Evolutionary conservation across 2,113 vertebrate genomes (phyloP).

Genomic region (Pardalotus punctatus): DNA sequence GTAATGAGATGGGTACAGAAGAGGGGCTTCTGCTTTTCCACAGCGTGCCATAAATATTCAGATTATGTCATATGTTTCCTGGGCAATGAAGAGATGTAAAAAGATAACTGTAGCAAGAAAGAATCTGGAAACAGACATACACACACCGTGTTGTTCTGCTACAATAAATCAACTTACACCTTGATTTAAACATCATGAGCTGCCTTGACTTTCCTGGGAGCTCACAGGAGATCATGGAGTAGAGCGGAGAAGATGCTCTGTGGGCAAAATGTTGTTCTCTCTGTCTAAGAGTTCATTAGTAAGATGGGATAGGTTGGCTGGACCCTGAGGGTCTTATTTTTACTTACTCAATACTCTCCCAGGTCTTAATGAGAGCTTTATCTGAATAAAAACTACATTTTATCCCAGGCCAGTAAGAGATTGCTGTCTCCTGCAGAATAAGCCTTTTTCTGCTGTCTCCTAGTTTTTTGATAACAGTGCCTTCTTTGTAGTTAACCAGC

Average conservation of each 20-base stretch:
- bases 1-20: conserved; percentile 27
- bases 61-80: conserved; percentile 45
- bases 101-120: not conserved
- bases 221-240: not conserved
- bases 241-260: not conserved
- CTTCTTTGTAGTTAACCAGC: not conserved
- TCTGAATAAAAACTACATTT: not conserved
- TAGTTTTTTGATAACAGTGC: not conserved
- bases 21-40: conserved; percentile 32
- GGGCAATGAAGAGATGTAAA: not conserved
- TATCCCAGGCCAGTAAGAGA: not conserved
- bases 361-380: conserved; percentile 29
- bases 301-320: not conserved
- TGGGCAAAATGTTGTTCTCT: not conserved
- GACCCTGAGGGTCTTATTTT: not conserved
- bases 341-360: not conserved
- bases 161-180: not conserved
- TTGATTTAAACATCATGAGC: not conserved
- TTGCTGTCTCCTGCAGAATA: not conserved
- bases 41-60: conserved; percentile 40
- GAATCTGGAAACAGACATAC: not conserved
- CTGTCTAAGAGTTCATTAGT: not conserved
- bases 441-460: not conserved
- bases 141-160: not conserved
- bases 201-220: not conserved